phyloP scores from a whole-genome alignment of 2,888 invertebrate genomes.

The Torymus auratus region DNA sequence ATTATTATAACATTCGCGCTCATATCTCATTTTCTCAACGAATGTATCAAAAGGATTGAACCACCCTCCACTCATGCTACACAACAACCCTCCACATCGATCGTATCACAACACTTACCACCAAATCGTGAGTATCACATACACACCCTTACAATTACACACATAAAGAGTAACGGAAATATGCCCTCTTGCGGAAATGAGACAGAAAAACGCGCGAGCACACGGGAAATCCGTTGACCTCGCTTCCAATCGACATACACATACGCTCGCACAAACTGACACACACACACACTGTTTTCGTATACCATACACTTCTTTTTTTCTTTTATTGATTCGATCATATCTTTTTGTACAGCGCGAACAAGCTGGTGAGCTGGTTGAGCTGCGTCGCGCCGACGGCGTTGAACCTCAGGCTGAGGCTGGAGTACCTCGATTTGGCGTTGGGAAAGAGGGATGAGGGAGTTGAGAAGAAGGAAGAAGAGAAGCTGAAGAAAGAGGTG shows the following conservation, averaged over 20 bases:
- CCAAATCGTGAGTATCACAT: too few relatives aligned
- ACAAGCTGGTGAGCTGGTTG: constrained; percentile 74
- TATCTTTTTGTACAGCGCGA: constrained; percentile 64
- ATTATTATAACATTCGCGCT: too few relatives aligned
- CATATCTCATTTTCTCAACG: too few relatives aligned
- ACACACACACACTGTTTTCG: not conserved
- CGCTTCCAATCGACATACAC: constrained; percentile 2
- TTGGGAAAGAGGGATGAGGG: not conserved
- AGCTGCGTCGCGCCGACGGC: constrained; percentile 70
- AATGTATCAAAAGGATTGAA: too few relatives aligned
- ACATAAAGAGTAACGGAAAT: too few relatives aligned
- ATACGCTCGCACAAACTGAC: not conserved
- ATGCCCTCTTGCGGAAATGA: constrained; percentile 14
- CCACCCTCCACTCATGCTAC: too few relatives aligned
- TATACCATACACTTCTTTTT: not conserved
- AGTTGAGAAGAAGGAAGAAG: too few relatives aligned
- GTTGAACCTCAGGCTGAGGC: constrained; percentile 65
- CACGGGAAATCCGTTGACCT: constrained; percentile 59
- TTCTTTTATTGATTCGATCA: not conserved
- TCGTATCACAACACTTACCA: too few relatives aligned
- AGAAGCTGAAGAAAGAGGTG: too few relatives aligned
- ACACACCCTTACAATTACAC: too few relatives aligned
- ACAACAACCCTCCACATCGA: too few relatives aligned
- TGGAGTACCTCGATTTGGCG: constrained; percentile 69
- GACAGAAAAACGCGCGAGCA: constrained; percentile 13